These are phyloP conservation scores for Anastrepha obliqua DNA, from an alignment of 1,140 invertebrate species.

Conservation along the genomic window DNA sequence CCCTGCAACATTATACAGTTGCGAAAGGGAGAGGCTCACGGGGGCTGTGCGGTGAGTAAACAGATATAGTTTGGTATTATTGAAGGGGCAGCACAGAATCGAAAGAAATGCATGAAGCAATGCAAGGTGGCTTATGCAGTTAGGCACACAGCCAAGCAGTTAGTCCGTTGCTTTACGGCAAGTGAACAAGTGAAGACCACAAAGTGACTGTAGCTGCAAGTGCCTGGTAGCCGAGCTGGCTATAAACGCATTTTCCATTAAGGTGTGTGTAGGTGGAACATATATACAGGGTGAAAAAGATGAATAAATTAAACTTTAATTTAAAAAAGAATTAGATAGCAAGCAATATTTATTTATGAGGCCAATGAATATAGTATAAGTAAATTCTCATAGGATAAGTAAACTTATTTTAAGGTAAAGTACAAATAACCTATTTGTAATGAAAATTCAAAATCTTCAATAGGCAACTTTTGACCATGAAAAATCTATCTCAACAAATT, in stretches of 20 bases:
- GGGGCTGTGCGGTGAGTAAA: background rate
- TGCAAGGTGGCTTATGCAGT: background rate
- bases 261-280: background rate
- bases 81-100: background rate
- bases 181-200: slow-evolving; percentile 6
- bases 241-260: background rate
- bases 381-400: too few relatives aligned
- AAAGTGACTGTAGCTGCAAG: slow-evolving; percentile 8
- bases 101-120: background rate
- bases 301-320: background rate
- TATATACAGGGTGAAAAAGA: background rate
- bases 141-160: background rate
- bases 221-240: background rate
- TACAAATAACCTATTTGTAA: too few relatives aligned
- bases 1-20: slow-evolving; percentile 5
- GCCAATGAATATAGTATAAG: too few relatives aligned
- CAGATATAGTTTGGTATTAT: background rate
- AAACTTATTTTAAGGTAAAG: too few relatives aligned
- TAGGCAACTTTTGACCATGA: too few relatives aligned
- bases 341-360: too few relatives aligned
- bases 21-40: background rate
- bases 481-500: too few relatives aligned
- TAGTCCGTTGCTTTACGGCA: background rate
- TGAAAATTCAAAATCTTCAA: too few relatives aligned
- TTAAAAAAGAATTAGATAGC: too few relatives aligned